phyloP scores from a whole-genome alignment of 2,888 invertebrate genomes.

The Macaria liturata region DNA sequence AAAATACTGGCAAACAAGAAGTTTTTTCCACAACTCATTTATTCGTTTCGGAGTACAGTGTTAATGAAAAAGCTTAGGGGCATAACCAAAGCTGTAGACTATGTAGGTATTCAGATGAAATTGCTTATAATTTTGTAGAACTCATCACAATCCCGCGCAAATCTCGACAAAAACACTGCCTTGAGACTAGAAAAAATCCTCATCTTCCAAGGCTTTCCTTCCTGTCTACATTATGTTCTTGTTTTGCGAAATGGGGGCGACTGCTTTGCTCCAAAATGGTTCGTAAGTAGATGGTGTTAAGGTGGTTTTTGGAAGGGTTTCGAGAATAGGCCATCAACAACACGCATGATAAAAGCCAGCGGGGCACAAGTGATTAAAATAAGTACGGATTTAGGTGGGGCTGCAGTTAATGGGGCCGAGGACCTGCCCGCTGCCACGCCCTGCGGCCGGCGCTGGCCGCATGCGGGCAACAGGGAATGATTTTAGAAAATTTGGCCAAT shows the following conservation, averaged over 20 bases:
- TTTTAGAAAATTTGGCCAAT: constrained; percentile 38
- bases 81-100: too few species aligned
- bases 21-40: too few species aligned
- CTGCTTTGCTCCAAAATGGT: constrained; percentile 34
- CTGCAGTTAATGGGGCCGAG: constrained; percentile 55
- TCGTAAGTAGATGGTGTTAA: constrained; percentile 35
- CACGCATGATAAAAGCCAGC: constrained; percentile 72
- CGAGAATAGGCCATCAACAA: constrained; percentile 51
- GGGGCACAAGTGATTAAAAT: constrained; percentile 76
- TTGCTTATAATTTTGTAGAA: constrained; percentile 24
- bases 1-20: too few species aligned
- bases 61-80: too few species aligned
- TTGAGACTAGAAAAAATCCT: constrained; percentile 42
- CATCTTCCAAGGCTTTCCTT: constrained; percentile 49
- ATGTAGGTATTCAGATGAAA: constrained; percentile 11
- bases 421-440: constrained; percentile 53
- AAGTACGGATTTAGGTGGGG: constrained; percentile 77
- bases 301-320: constrained; percentile 41
- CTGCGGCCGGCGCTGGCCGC: constrained; percentile 44
- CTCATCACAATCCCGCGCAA: constrained; percentile 20
- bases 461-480: constrained; percentile 39
- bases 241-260: constrained; percentile 46
- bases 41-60: too few species aligned
- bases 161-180: constrained; percentile 41
- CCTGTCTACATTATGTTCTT: constrained; percentile 50